phyloP scores from a whole-genome alignment of 2,888 invertebrate species.

The Abrostola tripartita region DNA sequence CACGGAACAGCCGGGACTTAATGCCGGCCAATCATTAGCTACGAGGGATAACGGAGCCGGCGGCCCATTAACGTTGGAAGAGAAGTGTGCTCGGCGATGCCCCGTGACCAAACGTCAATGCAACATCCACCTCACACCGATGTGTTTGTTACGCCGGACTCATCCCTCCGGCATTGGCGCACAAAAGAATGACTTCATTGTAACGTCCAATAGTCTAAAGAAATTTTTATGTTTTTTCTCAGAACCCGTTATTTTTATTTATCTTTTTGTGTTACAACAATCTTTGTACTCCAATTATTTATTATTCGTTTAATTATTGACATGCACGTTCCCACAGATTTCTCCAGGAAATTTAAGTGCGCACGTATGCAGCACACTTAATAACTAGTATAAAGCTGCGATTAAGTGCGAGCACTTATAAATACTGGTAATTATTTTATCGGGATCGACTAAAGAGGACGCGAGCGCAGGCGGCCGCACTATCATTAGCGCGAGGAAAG shows the following conservation, averaged over 20 bases:
- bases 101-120: slow-evolving; percentile 88
- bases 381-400: slow-evolving; percentile 75
- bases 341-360: slow-evolving; percentile 73
- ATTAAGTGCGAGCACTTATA: slow-evolving; percentile 83
- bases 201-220: slow-evolving; percentile 69
- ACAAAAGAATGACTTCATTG: slow-evolving; percentile 87
- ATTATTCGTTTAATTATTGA: slow-evolving; percentile 73
- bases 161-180: slow-evolving; percentile 77
- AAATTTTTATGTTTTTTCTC: slow-evolving; percentile 74
- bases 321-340: slow-evolving; percentile 71
- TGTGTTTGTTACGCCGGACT: slow-evolving; percentile 70
- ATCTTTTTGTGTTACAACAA: slow-evolving; percentile 51
- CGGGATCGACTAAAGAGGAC: slow-evolving; percentile 83
- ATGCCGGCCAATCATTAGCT: slow-evolving; percentile 89
- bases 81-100: slow-evolving; percentile 73
- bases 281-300: slow-evolving; percentile 61
- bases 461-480: slow-evolving; percentile 77
- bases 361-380: slow-evolving; percentile 69
- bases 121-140: slow-evolving; percentile 70
- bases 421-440: slow-evolving; percentile 86
- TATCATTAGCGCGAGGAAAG: slow-evolving; percentile 86
- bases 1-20: slow-evolving; percentile 86
- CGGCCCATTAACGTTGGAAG: slow-evolving; percentile 74
- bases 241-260: slow-evolving; percentile 55
- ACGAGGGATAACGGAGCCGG: slow-evolving; percentile 87